A percentile compares a stretch with the other conserved stretches of the same genome.
Evolutionary conservation across 2,888 invertebrate genomes (phyloP).

Genomic region (Pseudococcus longispinus): DNA sequence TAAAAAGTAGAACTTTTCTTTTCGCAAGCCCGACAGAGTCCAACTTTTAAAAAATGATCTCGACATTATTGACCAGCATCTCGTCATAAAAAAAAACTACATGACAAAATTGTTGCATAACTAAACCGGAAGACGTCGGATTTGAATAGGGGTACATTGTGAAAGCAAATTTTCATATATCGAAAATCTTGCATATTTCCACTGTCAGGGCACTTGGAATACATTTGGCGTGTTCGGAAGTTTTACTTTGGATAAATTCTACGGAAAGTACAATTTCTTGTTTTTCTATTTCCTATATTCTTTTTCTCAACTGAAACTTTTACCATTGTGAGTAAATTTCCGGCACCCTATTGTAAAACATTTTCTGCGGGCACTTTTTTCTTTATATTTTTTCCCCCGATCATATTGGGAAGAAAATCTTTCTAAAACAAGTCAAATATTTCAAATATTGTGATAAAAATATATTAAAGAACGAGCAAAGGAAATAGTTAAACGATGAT

Average conservation of each 20-base stretch:
- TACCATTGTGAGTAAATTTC: constrained; percentile 19
- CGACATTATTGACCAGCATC: neutral
- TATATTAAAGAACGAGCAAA: neutral
- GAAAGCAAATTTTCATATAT: neutral
- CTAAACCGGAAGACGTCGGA: neutral
- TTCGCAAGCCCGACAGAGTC: neutral
- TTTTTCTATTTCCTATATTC: neutral
- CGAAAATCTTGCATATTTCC: neutral
- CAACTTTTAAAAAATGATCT: neutral
- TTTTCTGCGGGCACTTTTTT: neutral
- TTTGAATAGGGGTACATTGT: neutral
- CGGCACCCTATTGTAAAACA: neutral
- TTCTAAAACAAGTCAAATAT: neutral
- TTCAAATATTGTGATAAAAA: neutral
- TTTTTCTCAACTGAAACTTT: neutral
- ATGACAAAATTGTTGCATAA: neutral
- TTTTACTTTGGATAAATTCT: neutral
- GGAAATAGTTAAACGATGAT: neutral
- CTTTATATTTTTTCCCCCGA: neutral
- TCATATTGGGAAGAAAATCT: neutral
- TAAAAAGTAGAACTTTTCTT: neutral
- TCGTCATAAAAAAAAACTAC: neutral
- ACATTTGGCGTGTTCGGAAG: neutral
- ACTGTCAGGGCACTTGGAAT: neutral
- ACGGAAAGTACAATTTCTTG: constrained; percentile 5